Base-by-base conservation (phyloP, 2,113 vertebrate genomes). In the Pangasianodon gigas region DNA sequence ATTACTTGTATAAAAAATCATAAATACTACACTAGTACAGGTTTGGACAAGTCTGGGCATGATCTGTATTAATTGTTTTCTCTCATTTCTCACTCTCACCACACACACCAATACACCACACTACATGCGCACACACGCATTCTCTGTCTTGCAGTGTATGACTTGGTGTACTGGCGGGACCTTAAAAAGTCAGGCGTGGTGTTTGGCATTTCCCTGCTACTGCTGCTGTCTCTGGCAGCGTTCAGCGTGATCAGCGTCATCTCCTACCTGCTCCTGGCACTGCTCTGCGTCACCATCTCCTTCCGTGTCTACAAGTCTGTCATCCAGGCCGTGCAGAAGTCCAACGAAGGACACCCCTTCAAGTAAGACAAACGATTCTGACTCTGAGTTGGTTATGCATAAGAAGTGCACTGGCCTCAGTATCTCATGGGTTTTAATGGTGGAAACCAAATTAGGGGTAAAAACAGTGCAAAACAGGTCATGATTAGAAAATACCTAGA, bases 281-380 rank as follows among this genome's bases (percentile, higher is more conserved):
- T 98, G 91, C 97, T 98, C 58, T 96, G 96, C 0, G 97, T 99
- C 94, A 99, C 98, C 96, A 97, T 98, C 96, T 96, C 96, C 96
- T 97, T 97, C 93, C 97, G 98, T 60, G 95, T 98, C 94, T 98
- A 98, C 95, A 97, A 96, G 93, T 97, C 97, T 0, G 97, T 98
- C 83, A 94, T 98, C 90, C 98, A 99, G 94, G 98, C 98, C 0
- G 96, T 99, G 88, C 97, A 98, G 94, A 98, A 98, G 90, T 97
- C 97, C 37, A 95, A 92, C 9, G 97, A 99, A 0, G 98, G 98
- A 6, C 97, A 99, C 90, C 98, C 98, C 9, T 99, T 99, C 95
- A 97, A 96, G 98, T 99, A 93, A 96, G 97, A 41, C 41, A 9
- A 54, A 71, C 0, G 2, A 46, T 44, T 62, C 51, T 18, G 48